Percentiles rank a stretch among this genome's conserved stretches.
Conservation (phyloP, 2,113 vertebrate species). For the Cardinalis cardinalis region DNA sequence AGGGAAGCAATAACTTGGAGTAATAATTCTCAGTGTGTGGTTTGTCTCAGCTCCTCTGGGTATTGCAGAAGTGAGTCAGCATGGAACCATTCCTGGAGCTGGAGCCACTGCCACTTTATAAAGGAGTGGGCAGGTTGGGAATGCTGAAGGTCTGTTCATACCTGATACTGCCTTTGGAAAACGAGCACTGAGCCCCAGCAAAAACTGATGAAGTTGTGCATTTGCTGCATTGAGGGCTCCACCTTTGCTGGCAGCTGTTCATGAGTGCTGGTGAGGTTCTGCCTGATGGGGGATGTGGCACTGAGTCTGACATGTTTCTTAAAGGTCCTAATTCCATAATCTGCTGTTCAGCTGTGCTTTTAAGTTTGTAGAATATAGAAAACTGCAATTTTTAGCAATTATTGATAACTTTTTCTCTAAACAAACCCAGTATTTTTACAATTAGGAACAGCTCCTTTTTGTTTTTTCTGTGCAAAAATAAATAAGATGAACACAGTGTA, state of each 20-base stretch:
- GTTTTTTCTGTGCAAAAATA: constrained; percentile 2
- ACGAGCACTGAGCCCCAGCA: not conserved
- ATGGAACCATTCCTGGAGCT: constrained; percentile 20
- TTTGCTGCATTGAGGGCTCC: not conserved
- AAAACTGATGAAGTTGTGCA: not conserved
- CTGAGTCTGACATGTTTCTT: not conserved
- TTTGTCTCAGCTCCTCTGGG: constrained; percentile 40
- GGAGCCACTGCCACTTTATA: not conserved
- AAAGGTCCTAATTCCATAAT: not conserved
- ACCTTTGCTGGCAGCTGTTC: not conserved
- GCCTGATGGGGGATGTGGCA: not conserved
- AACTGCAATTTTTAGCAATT: not conserved
- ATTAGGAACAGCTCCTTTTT: not conserved
- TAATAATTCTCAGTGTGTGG: constrained; percentile 52
- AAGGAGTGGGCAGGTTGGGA: constrained; percentile 25
- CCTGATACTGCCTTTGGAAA: constrained; percentile 2
- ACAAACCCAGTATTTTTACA: constrained; percentile 18
- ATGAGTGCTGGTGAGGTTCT: not conserved
- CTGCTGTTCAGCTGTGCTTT: not conserved
- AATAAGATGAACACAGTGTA: constrained; percentile 32
- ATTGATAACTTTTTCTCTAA: constrained; percentile 25
- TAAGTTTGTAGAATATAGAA: not conserved
- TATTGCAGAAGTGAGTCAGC: constrained; percentile 52
- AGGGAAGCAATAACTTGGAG: constrained; percentile 44
- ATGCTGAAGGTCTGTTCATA: not conserved